Percentiles rank a stretch among this genome's conserved stretches.
phyloP scores from a whole-genome alignment of 2,888 invertebrate species.

The Trissonchulus latispiculum region DNA sequence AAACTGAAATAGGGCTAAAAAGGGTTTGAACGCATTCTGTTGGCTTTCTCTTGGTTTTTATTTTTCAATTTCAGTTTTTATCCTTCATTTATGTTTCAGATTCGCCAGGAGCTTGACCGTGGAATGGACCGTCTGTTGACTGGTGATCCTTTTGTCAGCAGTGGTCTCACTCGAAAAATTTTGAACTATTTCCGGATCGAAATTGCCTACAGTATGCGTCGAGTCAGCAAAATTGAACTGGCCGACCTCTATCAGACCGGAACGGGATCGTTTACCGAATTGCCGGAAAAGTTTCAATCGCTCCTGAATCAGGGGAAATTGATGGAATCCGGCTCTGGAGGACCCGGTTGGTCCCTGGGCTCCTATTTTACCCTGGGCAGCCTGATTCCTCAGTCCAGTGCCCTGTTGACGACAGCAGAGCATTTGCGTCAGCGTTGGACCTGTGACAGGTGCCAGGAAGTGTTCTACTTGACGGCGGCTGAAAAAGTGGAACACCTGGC shows the following conservation, averaged over 20 bases:
- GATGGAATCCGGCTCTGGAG: not conserved
- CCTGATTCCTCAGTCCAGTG: not conserved
- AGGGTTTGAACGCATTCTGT: no score
- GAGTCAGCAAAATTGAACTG: conserved; percentile 71
- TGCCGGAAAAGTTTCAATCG: conserved; percentile 54
- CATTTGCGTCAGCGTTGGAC: conserved; percentile 59
- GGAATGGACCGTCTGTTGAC: conserved; percentile 63
- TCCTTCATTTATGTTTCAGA: conserved; percentile 58
- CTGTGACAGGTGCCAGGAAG: conserved; percentile 60
- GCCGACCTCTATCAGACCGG: conserved; percentile 57
- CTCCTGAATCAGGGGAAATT: conserved; percentile 36
- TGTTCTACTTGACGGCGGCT: conserved; percentile 57
- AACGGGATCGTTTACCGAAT: conserved; percentile 51
- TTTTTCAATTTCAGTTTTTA: conserved; percentile 63
- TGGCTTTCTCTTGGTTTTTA: no score
- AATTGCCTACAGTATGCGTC: conserved; percentile 66
- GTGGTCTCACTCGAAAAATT: conserved; percentile 41
- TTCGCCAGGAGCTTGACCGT: conserved; percentile 66
- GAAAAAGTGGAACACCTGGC: conserved; percentile 64
- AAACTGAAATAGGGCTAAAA: no score
- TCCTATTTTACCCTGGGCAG: not conserved
- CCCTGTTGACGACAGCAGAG: conserved; percentile 30
- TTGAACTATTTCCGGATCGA: conserved; percentile 49
- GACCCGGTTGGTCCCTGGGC: not conserved
- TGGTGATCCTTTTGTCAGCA: conserved; percentile 50